A percentile compares a stretch with the other conserved stretches of the same genome.
Evolutionary conservation across 2,797 vertebrate genomes (phyloP).

Genomic region (Acanthis flammea): DNA sequence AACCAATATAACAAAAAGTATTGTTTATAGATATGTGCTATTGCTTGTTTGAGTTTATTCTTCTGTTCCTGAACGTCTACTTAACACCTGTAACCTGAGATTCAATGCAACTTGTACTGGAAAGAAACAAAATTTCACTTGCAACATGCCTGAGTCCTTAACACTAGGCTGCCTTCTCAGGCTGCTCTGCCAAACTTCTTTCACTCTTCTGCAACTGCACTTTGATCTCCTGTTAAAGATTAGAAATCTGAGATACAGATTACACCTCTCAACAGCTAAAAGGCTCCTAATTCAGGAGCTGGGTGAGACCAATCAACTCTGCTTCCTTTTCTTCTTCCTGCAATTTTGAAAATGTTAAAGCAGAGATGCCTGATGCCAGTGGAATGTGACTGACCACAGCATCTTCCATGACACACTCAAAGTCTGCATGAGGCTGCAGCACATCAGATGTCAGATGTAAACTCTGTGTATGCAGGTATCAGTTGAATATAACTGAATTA

Average conservation of each 20-base stretch:
- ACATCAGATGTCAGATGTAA: background rate
- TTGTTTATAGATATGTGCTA: background rate
- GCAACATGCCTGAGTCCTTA: background rate
- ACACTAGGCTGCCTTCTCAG: background rate
- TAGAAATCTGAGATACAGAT: background rate
- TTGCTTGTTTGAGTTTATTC: background rate
- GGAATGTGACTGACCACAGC: background rate
- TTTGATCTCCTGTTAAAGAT: background rate
- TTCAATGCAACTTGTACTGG: background rate
- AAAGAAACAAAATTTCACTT: background rate
- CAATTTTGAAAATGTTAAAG: background rate
- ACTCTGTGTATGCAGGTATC: background rate
- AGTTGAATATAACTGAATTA: background rate
- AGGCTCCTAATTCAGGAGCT: background rate
- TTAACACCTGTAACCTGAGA: background rate
- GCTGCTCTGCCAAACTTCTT: background rate
- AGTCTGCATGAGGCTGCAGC: background rate
- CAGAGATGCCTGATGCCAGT: background rate
- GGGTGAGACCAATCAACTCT: background rate
- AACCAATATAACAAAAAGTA: background rate
- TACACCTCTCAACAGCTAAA: background rate
- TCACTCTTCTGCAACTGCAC: background rate
- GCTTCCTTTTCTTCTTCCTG: background rate
- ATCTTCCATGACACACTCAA: background rate
- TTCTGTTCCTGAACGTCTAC: background rate